Conservation (phyloP, 2,797 vertebrate genomes). For the Chaetophractus vellerosus region DNA sequence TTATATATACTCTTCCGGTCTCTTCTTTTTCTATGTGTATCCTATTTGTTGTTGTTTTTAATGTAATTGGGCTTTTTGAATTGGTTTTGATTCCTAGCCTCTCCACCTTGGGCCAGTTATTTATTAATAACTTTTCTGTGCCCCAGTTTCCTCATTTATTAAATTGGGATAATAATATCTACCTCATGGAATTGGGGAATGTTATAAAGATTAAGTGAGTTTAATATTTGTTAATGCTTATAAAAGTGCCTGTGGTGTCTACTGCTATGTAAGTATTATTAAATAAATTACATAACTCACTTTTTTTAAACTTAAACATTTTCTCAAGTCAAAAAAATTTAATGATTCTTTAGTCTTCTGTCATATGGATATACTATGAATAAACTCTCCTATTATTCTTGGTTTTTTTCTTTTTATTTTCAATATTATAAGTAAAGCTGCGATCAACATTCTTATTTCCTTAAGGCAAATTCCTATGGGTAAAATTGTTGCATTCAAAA, state of each 20-base stretch:
- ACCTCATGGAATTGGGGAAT: neutral
- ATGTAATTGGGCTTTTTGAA: neutral
- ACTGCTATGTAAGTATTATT: conserved; percentile 7
- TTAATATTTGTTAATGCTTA: conserved; percentile 52
- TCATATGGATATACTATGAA: neutral
- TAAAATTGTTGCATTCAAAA: neutral
- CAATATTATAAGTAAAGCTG: neutral
- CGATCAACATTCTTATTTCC: neutral
- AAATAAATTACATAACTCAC: neutral
- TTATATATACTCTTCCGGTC: neutral
- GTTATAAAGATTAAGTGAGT: neutral
- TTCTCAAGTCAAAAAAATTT: conserved; percentile 52
- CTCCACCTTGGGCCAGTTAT: neutral
- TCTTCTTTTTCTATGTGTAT: neutral
- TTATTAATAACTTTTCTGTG: neutral
- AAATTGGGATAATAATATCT: neutral
- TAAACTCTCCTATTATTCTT: neutral
- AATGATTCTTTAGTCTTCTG: neutral
- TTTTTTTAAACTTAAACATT: conserved; percentile 50
- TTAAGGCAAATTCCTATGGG: neutral
- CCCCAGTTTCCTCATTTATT: neutral
- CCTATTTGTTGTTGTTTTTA: conserved; percentile 7
- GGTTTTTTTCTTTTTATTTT: conserved; percentile 29
- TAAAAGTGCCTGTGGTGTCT: neutral
- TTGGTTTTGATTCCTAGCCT: neutral